A percentile compares a stretch with the other conserved stretches of the same genome.
These are phyloP conservation scores for Parotocinclus haroldoi DNA, from an alignment of 2,797 vertebrate species.

Conservation along the genomic window DNA sequence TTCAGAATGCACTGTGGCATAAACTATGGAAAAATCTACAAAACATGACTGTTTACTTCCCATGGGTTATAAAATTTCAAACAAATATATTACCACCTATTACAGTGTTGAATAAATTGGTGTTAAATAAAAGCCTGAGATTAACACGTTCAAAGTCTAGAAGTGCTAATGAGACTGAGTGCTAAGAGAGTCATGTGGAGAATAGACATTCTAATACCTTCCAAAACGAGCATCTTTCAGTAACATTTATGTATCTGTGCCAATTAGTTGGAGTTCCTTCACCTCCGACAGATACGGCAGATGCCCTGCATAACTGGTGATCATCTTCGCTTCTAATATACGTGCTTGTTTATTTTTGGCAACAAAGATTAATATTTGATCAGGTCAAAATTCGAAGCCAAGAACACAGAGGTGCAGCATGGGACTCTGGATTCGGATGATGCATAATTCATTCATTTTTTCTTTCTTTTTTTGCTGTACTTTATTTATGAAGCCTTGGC, in stretches of 20 bases:
- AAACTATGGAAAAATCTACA: no score
- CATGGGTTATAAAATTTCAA: no score
- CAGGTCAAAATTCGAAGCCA: constrained; percentile 55
- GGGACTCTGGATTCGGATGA: constrained; percentile 49
- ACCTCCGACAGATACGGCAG: constrained; percentile 15
- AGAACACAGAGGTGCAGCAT: constrained; percentile 48
- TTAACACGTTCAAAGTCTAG: background rate
- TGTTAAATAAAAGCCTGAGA: constrained; percentile 12
- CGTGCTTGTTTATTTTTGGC: constrained; percentile 64
- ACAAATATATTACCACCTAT: no score
- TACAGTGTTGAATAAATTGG: background rate
- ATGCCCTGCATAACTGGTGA: constrained; percentile 35
- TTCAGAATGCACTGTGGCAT: no score
- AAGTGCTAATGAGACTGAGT: constrained; percentile 15
- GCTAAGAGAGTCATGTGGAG: background rate
- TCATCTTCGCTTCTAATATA: constrained; percentile 53
- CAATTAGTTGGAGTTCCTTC: constrained; percentile 27
- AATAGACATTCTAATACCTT: constrained; percentile 6
- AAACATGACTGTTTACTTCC: no score
- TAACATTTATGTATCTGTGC: constrained; percentile 37
- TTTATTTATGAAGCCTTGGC: constrained; percentile 33
- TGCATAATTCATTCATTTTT: constrained; percentile 57
- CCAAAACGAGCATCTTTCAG: constrained; percentile 29
- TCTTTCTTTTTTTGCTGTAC: constrained; percentile 22
- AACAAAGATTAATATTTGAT: constrained; percentile 69